Conservation (phyloP, 2,888 invertebrate species). For the Tenthredo notha region DNA sequence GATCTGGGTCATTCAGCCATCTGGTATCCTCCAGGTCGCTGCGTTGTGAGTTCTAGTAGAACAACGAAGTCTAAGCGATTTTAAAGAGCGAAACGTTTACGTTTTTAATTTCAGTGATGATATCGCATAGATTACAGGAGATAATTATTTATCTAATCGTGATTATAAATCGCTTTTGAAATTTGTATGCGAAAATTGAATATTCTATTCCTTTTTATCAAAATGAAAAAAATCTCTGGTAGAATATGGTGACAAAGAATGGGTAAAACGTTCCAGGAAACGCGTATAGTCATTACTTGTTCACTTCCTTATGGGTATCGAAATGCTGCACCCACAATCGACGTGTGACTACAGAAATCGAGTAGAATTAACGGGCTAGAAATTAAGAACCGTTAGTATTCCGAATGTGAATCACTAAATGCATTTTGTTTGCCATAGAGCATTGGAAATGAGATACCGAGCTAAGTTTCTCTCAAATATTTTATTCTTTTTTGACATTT, state of each 20-base stretch:
- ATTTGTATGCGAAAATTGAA: background rate
- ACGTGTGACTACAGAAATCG: background rate
- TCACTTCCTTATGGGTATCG: constrained; percentile 21
- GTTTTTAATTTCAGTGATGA: background rate
- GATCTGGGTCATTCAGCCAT: constrained; percentile 42
- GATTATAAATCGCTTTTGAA: background rate
- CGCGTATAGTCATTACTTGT: background rate
- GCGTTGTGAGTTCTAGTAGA: constrained; percentile 13
- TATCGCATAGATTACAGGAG: background rate
- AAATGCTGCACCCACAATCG: constrained; percentile 6
- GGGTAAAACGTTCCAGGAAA: background rate
- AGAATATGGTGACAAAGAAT: background rate
- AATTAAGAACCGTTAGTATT: constrained; percentile 46
- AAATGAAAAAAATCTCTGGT: background rate
- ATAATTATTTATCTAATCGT: background rate
- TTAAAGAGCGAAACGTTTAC: background rate
- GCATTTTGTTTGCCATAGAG: constrained; percentile 25
- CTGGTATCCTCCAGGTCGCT: constrained; percentile 21
- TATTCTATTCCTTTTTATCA: background rate
- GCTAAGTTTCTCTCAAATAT: constrained; percentile 36
- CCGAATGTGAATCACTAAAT: constrained; percentile 20
- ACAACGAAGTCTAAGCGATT: background rate
- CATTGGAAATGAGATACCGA: constrained; percentile 29
- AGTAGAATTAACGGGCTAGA: background rate
- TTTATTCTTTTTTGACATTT: constrained; percentile 24